phyloP scores from a whole-genome alignment of 2,113 vertebrate species.

The Pelobates fuscus region DNA sequence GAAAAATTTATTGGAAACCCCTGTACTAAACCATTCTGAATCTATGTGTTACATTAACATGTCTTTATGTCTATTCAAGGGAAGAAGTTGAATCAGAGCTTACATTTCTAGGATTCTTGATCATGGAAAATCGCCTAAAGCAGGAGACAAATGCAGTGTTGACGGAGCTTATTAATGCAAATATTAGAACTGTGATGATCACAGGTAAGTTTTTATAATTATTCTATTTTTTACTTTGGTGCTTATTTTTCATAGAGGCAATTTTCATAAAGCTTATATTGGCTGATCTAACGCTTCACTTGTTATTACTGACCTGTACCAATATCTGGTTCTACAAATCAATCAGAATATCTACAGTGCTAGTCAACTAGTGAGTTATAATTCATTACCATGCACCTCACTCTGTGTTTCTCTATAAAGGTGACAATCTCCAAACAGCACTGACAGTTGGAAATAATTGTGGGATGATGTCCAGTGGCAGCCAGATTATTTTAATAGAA shows the following conservation, averaged over 20 bases:
- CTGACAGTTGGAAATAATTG: constrained; percentile 64
- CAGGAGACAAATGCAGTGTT: constrained; percentile 62
- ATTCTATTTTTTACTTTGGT: neutral
- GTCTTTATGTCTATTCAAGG: constrained; percentile 52
- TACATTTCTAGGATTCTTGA: constrained; percentile 66
- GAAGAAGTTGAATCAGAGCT: constrained; percentile 62
- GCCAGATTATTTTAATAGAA: constrained; percentile 60
- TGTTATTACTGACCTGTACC: too few species aligned
- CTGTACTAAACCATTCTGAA: too few species aligned
- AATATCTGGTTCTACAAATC: too few species aligned
- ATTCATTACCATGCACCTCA: too few species aligned
- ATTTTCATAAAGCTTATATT: too few species aligned
- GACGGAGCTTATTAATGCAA: constrained; percentile 57
- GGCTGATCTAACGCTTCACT: too few species aligned
- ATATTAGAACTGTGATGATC: constrained; percentile 66
- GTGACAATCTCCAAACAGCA: constrained; percentile 73
- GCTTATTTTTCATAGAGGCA: too few species aligned
- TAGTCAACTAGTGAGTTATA: too few species aligned
- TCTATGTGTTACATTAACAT: too few species aligned
- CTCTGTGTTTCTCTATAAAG: constrained; percentile 51
- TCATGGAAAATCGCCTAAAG: constrained; percentile 72
- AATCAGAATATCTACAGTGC: too few species aligned
- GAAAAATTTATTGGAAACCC: too few species aligned
- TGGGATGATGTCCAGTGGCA: constrained; percentile 57
- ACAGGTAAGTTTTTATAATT: constrained; percentile 66